Base-by-base conservation (phyloP, 2,888 invertebrate genomes). In the Gymnoscelis rufifasciata region DNA sequence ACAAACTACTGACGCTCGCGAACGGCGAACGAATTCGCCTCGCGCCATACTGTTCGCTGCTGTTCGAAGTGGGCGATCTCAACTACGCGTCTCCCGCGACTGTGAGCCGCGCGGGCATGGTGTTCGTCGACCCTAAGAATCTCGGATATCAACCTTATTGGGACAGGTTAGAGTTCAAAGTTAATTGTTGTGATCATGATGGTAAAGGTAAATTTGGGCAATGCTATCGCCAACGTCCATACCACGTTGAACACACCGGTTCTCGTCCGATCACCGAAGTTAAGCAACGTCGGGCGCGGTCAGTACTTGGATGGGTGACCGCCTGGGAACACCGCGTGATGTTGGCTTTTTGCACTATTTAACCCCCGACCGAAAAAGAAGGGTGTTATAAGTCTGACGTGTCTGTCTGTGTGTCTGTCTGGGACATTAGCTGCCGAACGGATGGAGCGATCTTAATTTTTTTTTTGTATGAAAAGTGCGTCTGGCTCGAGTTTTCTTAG, bases 21-120 rank as follows among this genome's bases (percentile, higher is more conserved):
- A 97, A 97, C 74, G 97, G 97, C 44, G 95, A 97, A 82, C 89
- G 96, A 52, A 95, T 97, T 53, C 90, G 95, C 50, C 86, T 97
- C 47, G 93, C 94, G 66, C 91, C 92, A 49, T 92, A 95, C 76
- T 95, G 95, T 75, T 92, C 94, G 19, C 79, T 97, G 49, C 83
- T 97, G 36, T 97, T 97, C 80, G 97, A 97, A 90, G 95, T 97
- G 15, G 96, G 95, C 1, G 94, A 97, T 78, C 86, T 97, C 52
- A 93, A 93, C 74, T 96, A 93, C 64, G 97, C 97, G 0, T 97
- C 97, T 0, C 97, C 97, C 0, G 97, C 97, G 0, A 97, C 96
- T 0, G 95, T 97, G 2, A 97, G 97, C 0, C 90, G 97, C 43
- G 96, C 96, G 6, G 97, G 97, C 24, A 97, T 97, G 96, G 96